Evolutionary conservation across 1,140 invertebrate genomes (phyloP).

Genomic region (Riptortus pedestris): DNA sequence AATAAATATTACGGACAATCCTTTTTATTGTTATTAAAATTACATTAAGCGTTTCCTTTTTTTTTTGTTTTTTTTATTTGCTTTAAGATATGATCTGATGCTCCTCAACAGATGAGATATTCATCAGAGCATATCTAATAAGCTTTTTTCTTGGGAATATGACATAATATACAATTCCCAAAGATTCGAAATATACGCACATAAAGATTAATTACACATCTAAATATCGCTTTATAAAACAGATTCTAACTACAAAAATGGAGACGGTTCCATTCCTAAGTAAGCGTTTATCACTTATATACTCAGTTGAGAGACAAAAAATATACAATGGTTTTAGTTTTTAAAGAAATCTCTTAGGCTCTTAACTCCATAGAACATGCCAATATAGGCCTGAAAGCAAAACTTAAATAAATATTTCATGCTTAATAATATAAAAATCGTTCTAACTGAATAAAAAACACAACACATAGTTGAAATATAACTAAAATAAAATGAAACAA

Average conservation of each 20-base stretch:
- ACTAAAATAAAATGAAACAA: too few relatives aligned
- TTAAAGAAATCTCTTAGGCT: conserved; percentile 17
- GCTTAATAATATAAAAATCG: too few relatives aligned
- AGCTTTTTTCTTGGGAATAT: not conserved
- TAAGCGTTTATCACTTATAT: conserved; percentile 22
- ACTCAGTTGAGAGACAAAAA: conserved; percentile 8
- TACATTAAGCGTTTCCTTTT: conserved; percentile 24
- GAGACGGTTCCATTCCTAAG: conserved; percentile 23
- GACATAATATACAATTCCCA: not conserved
- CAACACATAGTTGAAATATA: too few relatives aligned
- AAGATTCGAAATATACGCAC: conserved; percentile 12
- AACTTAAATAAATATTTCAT: too few relatives aligned
- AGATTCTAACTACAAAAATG: conserved; percentile 20
- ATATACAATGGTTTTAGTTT: conserved; percentile 15
- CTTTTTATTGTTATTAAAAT: conserved; percentile 21
- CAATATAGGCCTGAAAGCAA: conserved; percentile 11
- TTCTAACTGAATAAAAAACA: too few relatives aligned
- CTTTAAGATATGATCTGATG: not conserved
- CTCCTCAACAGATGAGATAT: not conserved
- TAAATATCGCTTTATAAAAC: conserved; percentile 22
- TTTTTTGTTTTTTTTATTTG: conserved; percentile 10
- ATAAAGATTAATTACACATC: conserved; percentile 22
- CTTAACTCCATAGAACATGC: not conserved
- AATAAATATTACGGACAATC: conserved; percentile 23
- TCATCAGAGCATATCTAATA: not conserved